These are phyloP conservation scores for Nestor notabilis DNA, from an alignment of 2,113 vertebrate species.

Conservation along the genomic window DNA sequence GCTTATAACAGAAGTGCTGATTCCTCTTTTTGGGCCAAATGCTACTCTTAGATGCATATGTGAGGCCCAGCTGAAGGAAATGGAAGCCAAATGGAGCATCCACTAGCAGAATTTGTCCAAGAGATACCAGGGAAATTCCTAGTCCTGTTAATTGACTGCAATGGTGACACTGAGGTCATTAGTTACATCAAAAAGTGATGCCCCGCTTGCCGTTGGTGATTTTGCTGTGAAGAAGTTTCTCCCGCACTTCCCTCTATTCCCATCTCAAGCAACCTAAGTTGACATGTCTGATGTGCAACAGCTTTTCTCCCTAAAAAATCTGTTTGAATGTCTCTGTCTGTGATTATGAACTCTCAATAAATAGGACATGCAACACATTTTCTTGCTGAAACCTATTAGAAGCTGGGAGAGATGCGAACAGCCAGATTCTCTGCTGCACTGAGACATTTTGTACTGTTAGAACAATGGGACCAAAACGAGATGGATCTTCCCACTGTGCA, in stretches of 20 bases:
- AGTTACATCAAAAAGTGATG: not conserved
- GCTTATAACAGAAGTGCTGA: not conserved
- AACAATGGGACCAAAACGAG: slow-evolving; percentile 40
- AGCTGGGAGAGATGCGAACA: not conserved
- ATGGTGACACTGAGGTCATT: not conserved
- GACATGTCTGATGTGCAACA: not conserved
- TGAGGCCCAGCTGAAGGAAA: not conserved
- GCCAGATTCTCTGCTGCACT: slow-evolving; percentile 29
- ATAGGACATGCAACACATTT: not conserved
- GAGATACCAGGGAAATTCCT: not conserved
- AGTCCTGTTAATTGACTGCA: not conserved
- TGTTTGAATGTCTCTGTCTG: not conserved
- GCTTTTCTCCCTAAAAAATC: not conserved
- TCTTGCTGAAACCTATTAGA: slow-evolving; percentile 11
- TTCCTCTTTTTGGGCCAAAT: slow-evolving; percentile 12
- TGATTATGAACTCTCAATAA: not conserved
- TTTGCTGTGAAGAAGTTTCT: not conserved
- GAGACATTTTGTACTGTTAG: slow-evolving; percentile 21
- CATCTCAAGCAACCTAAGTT: not conserved
- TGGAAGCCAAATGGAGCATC: not conserved
- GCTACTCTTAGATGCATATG: not conserved
- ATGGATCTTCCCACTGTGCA: slow-evolving; percentile 7
- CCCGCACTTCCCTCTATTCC: not conserved
- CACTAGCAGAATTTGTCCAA: not conserved
- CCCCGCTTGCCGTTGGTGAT: not conserved